Evolutionary conservation across 2,113 vertebrate species (phyloP).

Genomic region (Anguilla rostrata): DNA sequence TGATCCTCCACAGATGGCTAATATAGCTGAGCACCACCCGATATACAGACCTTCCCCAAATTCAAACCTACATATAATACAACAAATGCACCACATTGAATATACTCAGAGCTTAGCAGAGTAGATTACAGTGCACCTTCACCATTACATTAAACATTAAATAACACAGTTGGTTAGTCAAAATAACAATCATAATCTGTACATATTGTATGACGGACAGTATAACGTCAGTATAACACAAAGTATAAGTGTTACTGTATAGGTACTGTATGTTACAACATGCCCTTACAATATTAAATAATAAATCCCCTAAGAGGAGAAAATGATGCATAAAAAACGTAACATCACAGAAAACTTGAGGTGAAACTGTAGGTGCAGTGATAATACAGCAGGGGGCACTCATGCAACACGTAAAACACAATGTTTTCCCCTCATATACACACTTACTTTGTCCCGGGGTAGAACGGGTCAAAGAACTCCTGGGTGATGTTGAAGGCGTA

Average conservation of each 20-base stretch:
- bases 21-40: conserved; percentile 81
- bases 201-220: background rate
- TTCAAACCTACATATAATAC: conserved; percentile 73
- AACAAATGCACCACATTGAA: conserved; percentile 17
- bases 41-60: conserved; percentile 85
- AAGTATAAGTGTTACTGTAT: background rate
- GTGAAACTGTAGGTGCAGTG: conserved; percentile 1
- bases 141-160: background rate
- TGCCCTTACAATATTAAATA: too few relatives aligned
- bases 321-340: too few relatives aligned
- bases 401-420: background rate
- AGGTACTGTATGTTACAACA: too few relatives aligned
- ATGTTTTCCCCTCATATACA: background rate
- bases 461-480: conserved; percentile 81
- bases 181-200: background rate
- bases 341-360: background rate
- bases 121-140: background rate
- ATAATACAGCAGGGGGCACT: conserved; percentile 34
- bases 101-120: background rate
- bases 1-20: conserved; percentile 75
- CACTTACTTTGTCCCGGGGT: conserved; percentile 77
- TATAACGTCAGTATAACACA: background rate
- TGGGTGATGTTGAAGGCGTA: conserved; percentile 85
- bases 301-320: too few relatives aligned
- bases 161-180: background rate